Base-by-base conservation (phyloP, 2,113 vertebrate species). In the Odobenus rosmarus region DNA sequence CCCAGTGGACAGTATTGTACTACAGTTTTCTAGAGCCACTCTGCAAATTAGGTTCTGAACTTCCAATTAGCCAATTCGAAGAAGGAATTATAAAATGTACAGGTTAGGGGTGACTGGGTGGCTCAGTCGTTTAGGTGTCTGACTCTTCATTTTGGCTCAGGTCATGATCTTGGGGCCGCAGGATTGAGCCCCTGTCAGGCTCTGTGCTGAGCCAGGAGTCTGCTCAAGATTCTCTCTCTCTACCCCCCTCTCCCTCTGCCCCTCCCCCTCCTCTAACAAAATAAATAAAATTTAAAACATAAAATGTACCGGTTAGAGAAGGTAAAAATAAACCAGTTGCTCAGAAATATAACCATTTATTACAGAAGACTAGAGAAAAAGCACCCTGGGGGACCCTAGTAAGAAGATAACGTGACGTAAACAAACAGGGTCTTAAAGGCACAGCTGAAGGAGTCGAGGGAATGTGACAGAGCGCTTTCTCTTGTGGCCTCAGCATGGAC, bases 401-500 rank as follows among this genome's bases (percentile, higher is more conserved):
- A 62, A 93, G 89, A 80, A 87, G 7, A 10, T 7, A 26, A 14
- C 10, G 11, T 59, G 51, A 64, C 2, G 3, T 18, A 24, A 46
- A 79, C 1, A 59, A 85, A 49, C 1, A 49, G 74, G 57, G 3
- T 31, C 23, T 42, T 46, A 59, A 28, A n/a, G 26, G 24, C 55
- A 57, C 24, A 36, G 24, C 28, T 61, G 39, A 67, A 93, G 23
- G 3, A 4, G 19, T 49, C 12, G 6, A 53, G 49, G 51, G 49
- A 39, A 12, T 12, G 4, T 61, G 51, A 28, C 24, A 7, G 2
- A 18, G 62, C 46, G 4, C 23, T 8, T 19, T n/a, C 72, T 64
- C 12, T 0, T 0, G 21, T 3, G 36, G 31, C 36, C 4, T 23
- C 12, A 11, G 18, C 6, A 7, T 0, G 62, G 62, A 64, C 5